Base-by-base conservation (phyloP, 2,888 invertebrate species). In the Pocota personata region DNA sequence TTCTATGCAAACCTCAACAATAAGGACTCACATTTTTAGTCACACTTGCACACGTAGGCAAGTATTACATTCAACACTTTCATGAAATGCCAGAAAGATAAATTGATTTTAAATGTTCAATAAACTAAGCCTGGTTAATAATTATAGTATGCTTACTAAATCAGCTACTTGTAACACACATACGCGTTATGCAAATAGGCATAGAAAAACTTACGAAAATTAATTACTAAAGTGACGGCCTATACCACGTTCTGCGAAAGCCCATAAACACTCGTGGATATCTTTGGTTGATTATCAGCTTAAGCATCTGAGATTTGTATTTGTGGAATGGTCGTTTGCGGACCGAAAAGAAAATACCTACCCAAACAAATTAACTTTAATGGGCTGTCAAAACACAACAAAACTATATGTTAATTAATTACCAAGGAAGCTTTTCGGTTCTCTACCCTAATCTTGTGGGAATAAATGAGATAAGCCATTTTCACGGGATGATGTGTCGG, bases 291-390 rank as follows among this genome's bases (percentile, higher is more conserved):
- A 24, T 66, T 37, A 66, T 48, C 16, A 16, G 16, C 16, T 40
- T 27, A 16, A 16, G 24, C 10, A 21, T 67, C 37, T 40, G 14
- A 27, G 27, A 40, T 55, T 27, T 10, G 10, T 16, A 40, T 27
- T 52, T 19, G 16, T 24, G 14, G 14, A 66, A 24, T 35, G 27
- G 4, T 16, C 52, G 37, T 40, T 14, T 14, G n/a, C 14, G 43
- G 14, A 27, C 40, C 14, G 27, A 48, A 1, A 10, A 43, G 30
- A 43, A 35, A 48, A 27, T 48, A 32, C 58, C 58, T 48, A 32
- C 58, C 58, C 46, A 52, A 62, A 64, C 73, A 64, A 62, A 73
- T 73, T 73, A 73, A 64, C 62, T 55, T 75, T 75, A 75, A 75
- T 75, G 35, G 27, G 46, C 64, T 75, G 75, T 75, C 75, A 75